phyloP scores from a whole-genome alignment of 1,140 invertebrate genomes.

The Orius insidiosus region DNA sequence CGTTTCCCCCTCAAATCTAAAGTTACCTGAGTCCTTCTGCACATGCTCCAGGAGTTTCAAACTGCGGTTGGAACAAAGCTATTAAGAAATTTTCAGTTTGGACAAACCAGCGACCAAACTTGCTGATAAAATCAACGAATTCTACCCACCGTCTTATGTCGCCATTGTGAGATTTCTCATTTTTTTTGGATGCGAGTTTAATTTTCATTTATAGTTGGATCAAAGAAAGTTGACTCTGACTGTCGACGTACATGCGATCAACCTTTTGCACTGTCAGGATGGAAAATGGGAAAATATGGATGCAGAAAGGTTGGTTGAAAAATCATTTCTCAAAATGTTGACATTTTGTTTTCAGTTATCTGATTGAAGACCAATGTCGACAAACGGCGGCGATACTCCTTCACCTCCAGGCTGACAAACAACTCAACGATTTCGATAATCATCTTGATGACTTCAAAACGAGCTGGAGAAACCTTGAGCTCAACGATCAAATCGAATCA shows the following conservation, averaged over 20 bases:
- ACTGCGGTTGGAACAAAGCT: no score
- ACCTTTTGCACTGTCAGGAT: conserved; percentile 46
- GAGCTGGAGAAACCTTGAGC: conserved; percentile 56
- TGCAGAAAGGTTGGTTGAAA: conserved; percentile 25
- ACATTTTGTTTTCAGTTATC: conserved; percentile 18
- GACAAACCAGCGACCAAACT: conserved; percentile 67
- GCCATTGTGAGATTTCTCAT: conserved; percentile 46
- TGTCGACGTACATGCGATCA: conserved; percentile 44
- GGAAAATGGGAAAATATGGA: conserved; percentile 40
- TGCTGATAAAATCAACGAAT: conserved; percentile 72
- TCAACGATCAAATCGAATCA: conserved; percentile 10
- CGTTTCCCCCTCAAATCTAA: no score
- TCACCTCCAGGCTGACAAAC: conserved; percentile 43
- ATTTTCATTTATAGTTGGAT: conserved; percentile 40
- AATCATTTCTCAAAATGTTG: conserved; percentile 1
- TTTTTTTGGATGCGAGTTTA: neutral
- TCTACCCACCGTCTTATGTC: conserved; percentile 51
- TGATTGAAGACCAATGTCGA: conserved; percentile 32
- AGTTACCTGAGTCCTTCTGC: no score
- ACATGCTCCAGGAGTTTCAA: no score
- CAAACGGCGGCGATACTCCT: conserved; percentile 47
- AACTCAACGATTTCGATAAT: conserved; percentile 78
- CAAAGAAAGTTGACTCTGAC: conserved; percentile 50
- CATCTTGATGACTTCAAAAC: conserved; percentile 66
- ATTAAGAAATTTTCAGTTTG: conserved; percentile 32